Evolutionary conservation across 2,113 vertebrate genomes (phyloP).

Genomic region (Alligator sinensis): DNA sequence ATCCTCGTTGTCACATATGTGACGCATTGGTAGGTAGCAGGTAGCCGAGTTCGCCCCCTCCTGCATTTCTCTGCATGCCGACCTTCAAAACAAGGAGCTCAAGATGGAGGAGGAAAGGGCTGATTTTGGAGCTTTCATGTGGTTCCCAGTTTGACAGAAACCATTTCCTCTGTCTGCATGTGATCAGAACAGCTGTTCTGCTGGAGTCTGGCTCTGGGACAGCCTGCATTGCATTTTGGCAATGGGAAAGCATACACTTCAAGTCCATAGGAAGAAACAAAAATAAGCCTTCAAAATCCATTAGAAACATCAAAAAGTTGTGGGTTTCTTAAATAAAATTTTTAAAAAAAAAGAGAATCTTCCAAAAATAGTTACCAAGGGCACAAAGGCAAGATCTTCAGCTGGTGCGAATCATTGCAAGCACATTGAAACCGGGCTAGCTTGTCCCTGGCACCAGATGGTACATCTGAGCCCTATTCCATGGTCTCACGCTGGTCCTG

Average conservation of each 20-base stretch:
- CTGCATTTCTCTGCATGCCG: background rate
- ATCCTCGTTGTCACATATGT: background rate
- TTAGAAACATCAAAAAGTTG: background rate
- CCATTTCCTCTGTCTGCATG: background rate
- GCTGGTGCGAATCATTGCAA: background rate
- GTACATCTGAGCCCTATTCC: too few species aligned
- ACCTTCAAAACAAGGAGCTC: background rate
- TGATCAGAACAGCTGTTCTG: background rate
- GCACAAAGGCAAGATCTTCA: background rate
- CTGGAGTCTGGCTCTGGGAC: background rate
- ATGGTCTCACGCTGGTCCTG: too few species aligned
- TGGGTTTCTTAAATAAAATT: background rate
- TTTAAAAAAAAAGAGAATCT: background rate
- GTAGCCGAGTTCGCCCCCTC: fast-evolving
- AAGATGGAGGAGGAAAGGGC: background rate
- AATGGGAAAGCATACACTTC: background rate
- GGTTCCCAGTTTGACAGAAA: conserved; percentile 23
- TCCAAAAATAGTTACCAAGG: background rate
- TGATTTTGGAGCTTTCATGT: conserved; percentile 29
- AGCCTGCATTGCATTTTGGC: background rate
- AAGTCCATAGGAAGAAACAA: background rate
- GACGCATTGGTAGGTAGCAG: background rate
- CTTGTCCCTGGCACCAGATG: background rate
- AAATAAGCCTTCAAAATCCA: background rate
- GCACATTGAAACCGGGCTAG: background rate